Evolutionary conservation across 1,140 invertebrate genomes (phyloP).

Genomic region (Meloidogyne exigua): DNA sequence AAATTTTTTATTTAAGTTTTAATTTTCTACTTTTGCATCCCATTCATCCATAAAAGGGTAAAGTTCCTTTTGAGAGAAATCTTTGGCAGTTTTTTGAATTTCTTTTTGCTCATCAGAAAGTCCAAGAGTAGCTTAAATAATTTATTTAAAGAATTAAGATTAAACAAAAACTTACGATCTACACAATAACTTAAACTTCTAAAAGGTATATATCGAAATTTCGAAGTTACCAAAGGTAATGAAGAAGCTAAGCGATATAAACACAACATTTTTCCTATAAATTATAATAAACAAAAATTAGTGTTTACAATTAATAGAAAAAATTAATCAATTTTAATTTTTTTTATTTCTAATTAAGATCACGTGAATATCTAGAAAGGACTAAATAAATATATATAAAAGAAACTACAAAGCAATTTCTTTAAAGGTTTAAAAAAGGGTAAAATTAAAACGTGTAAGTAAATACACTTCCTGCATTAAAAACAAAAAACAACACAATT

Average conservation of each 20-base stretch:
- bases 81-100: slow-evolving; percentile 68
- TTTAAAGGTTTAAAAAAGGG: not conserved
- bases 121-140: slow-evolving; percentile 65
- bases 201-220: not conserved
- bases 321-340: too few species aligned
- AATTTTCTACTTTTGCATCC: slow-evolving; percentile 68
- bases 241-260: not conserved
- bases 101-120: slow-evolving; percentile 69
- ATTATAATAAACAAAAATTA: not conserved
- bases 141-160: slow-evolving; percentile 9
- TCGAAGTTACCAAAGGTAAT: not conserved
- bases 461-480: not conserved
- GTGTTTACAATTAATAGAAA: too few species aligned
- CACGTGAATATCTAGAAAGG: too few species aligned
- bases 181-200: slow-evolving; percentile 14
- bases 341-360: too few species aligned
- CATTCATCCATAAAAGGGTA: slow-evolving; percentile 70
- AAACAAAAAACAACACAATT: not conserved
- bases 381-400: not conserved
- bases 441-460: not conserved
- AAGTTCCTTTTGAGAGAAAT: slow-evolving; percentile 71
- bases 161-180: slow-evolving; percentile 22
- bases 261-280: not conserved
- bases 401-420: not conserved
- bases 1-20: not conserved